Evolutionary conservation across 1,140 invertebrate genomes (phyloP).

Genomic region (Nilaparvata lugens): DNA sequence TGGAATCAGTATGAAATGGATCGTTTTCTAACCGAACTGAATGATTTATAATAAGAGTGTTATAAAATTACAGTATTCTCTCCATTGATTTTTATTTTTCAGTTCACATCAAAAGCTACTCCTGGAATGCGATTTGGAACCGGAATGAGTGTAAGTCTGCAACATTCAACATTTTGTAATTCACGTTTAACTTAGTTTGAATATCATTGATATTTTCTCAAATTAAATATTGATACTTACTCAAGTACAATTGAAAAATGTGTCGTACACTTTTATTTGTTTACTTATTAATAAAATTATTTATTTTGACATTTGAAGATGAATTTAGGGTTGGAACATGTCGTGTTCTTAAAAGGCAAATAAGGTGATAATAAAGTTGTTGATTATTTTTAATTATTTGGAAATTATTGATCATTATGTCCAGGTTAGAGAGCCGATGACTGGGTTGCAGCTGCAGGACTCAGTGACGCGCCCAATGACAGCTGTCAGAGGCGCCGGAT

Average conservation of each 20-base stretch:
- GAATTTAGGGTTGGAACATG: conserved; percentile 1
- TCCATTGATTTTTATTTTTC: conserved; percentile 14
- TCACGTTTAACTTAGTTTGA: background rate
- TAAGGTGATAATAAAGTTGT: background rate
- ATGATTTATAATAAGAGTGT: background rate
- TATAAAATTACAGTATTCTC: background rate
- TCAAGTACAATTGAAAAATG: background rate
- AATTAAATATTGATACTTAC: background rate
- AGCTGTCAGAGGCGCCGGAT: conserved; percentile 90
- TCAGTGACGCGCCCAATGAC: conserved; percentile 73
- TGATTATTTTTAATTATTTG: background rate
- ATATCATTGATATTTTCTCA: background rate
- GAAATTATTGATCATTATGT: background rate
- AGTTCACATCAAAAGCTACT: conserved; percentile 39
- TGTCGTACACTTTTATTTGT: background rate
- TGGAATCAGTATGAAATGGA: background rate
- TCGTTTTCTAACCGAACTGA: background rate
- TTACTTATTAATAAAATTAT: background rate
- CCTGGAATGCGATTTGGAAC: conserved; percentile 43
- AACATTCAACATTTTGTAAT: background rate
- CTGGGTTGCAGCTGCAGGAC: conserved; percentile 26
- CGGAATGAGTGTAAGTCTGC: conserved; percentile 38
- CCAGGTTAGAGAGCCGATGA: conserved; percentile 11
- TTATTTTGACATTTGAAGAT: background rate
- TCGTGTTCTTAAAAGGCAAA: background rate